Conservation (phyloP, 2,888 invertebrate genomes). For the Drosophila bunnanda region DNA sequence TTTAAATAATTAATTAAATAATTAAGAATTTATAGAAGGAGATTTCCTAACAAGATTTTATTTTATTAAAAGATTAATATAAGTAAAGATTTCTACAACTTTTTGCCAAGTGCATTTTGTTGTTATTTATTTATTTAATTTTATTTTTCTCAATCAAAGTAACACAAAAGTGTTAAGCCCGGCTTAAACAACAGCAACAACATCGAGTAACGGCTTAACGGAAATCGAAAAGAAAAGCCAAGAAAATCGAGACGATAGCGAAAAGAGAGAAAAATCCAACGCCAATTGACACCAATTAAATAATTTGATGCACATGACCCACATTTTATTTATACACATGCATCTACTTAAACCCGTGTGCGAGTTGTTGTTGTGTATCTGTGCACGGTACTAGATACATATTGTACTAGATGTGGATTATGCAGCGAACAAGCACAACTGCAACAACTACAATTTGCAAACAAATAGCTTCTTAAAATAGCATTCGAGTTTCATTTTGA, state of each 20-base stretch:
- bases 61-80: too few relatives aligned
- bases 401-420: conserved; percentile 20
- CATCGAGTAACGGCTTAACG: conserved; percentile 33
- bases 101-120: conserved; percentile 1
- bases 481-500: conserved; percentile 17
- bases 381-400: neutral
- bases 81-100: too few relatives aligned
- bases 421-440: conserved; percentile 46
- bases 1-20: too few relatives aligned
- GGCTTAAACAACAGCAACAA: conserved; percentile 34
- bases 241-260: conserved; percentile 35
- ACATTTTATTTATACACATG: conserved; percentile 72
- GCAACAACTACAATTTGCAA: conserved; percentile 16
- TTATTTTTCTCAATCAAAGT: conserved; percentile 12
- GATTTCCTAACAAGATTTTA: too few relatives aligned
- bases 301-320: conserved; percentile 81
- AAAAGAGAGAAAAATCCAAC: conserved; percentile 53
- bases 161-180: conserved; percentile 45
- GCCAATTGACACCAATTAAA: conserved; percentile 79
- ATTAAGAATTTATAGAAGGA: too few relatives aligned
- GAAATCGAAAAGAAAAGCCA: conserved; percentile 39
- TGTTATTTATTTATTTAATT: neutral
- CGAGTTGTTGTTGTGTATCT: neutral
- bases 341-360: conserved; percentile 14
- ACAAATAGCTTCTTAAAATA: conserved; percentile 35